Percentiles rank a stretch among this genome's conserved stretches.
These are phyloP conservation scores for Tachystola acroxantha DNA, from an alignment of 2,888 invertebrate genomes.

Conservation along the genomic window DNA sequence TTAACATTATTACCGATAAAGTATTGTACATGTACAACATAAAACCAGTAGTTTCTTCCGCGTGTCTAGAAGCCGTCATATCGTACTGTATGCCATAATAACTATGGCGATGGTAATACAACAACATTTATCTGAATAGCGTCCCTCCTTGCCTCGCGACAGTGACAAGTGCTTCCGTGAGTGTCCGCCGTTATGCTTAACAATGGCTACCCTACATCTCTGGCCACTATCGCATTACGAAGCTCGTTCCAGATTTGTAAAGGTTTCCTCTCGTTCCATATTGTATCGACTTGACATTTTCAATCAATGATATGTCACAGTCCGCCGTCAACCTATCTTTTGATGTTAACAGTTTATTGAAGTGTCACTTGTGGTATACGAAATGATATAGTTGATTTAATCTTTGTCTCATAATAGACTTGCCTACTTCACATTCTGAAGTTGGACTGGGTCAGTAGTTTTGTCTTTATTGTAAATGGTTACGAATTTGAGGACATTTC, in stretches of 20 bases:
- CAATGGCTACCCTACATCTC: conserved; percentile 61
- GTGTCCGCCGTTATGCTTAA: conserved; percentile 56
- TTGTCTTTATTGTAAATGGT: no score
- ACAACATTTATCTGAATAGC: conserved; percentile 53
- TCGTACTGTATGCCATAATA: conserved; percentile 12
- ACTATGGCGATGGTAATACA: conserved; percentile 21
- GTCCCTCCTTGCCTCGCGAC: conserved; percentile 41
- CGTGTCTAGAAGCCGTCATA: conserved; percentile 29
- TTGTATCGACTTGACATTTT: conserved; percentile 47
- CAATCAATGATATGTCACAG: conserved; percentile 31
- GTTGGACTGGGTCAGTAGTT: no score
- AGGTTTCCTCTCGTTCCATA: conserved; percentile 56
- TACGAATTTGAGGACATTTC: no score
- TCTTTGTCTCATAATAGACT: not conserved
- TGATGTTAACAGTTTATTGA: conserved; percentile 5
- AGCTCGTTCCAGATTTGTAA: conserved; percentile 62
- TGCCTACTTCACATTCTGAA: not conserved
- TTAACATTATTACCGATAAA: not conserved
- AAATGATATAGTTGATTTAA: not conserved
- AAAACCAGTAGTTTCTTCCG: conserved; percentile 3
- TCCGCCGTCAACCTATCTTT: conserved; percentile 6
- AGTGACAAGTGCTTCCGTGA: conserved; percentile 72
- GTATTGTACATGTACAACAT: not conserved
- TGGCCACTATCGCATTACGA: conserved; percentile 54
- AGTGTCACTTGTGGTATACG: conserved; percentile 1